These are phyloP conservation scores for Ommatoiulus sabulosus DNA, from an alignment of 2,888 invertebrate genomes.

Conservation along the genomic window DNA sequence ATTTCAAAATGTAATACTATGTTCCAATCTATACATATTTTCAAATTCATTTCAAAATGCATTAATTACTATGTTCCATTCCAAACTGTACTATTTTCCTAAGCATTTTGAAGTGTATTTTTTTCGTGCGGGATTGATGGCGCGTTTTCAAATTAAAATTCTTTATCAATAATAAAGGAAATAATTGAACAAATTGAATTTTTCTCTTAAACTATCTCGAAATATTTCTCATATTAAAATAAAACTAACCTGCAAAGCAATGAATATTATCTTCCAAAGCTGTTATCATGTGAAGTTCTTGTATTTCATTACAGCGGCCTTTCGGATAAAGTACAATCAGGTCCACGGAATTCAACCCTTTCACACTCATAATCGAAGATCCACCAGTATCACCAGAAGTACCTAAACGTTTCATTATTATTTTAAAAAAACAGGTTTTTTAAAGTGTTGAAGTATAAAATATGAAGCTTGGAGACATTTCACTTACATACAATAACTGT, in stretches of 20 bases:
- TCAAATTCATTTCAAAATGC: too few relatives aligned
- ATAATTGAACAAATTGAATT: too few relatives aligned
- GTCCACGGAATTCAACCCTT: slow-evolving; percentile 67
- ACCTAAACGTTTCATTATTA: slow-evolving; percentile 62
- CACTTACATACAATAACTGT: slow-evolving; percentile 65
- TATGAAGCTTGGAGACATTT: background rate
- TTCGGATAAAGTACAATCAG: slow-evolving; percentile 69
- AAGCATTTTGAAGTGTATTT: too few relatives aligned
- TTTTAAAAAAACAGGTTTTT: background rate
- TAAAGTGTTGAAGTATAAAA: too few relatives aligned
- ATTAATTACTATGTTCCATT: too few relatives aligned
- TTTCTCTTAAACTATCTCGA: too few relatives aligned
- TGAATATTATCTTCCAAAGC: slow-evolving; percentile 68
- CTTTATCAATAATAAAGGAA: too few relatives aligned
- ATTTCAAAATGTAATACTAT: too few relatives aligned
- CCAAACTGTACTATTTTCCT: too few relatives aligned
- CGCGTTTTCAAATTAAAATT: too few relatives aligned
- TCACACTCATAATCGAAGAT: slow-evolving; percentile 69
- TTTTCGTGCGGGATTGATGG: too few relatives aligned
- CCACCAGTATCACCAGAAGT: slow-evolving; percentile 72
- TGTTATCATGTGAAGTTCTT: slow-evolving; percentile 70
- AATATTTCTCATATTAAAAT: background rate
- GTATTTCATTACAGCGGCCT: slow-evolving; percentile 67
- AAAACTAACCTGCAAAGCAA: slow-evolving; percentile 66
- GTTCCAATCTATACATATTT: too few relatives aligned